Conservation (phyloP, 1,140 invertebrate species). For the Phymorhynchus buccinoides region DNA sequence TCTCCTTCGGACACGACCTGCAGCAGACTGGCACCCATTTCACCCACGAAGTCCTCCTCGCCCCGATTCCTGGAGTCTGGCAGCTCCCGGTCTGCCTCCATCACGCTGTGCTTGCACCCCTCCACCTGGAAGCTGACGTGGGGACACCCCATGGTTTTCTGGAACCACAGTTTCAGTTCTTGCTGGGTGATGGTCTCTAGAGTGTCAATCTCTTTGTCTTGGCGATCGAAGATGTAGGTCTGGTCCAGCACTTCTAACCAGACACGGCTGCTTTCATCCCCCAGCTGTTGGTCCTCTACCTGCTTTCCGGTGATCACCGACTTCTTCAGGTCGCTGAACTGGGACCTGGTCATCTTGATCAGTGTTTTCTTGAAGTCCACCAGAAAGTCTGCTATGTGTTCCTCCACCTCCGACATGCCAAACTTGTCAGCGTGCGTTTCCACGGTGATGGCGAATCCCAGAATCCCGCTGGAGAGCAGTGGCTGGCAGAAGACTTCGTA, state of each 20-base stretch:
- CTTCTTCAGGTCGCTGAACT: conserved; percentile 76
- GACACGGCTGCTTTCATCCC: conserved; percentile 48
- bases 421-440: conserved; percentile 81
- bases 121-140: conserved; percentile 49
- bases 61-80: background rate
- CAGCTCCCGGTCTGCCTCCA: background rate
- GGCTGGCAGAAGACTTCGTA: conserved; percentile 84
- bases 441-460: conserved; percentile 66
- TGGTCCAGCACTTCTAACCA: conserved; percentile 52
- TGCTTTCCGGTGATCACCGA: conserved; percentile 49
- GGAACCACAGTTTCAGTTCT: conserved; percentile 48
- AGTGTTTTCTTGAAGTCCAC: conserved; percentile 79
- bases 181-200: conserved; percentile 39
- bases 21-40: background rate
- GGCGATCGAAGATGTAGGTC: conserved; percentile 52
- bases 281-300: conserved; percentile 52
- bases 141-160: conserved; percentile 38
- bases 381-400: conserved; percentile 84
- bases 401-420: conserved; percentile 78
- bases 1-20: background rate
- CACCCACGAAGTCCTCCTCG: background rate
- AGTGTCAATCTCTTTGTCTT: conserved; percentile 51
- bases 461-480: conserved; percentile 76
- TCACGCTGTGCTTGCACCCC: background rate
- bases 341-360: conserved; percentile 77